phyloP scores from a whole-genome alignment of 2,113 vertebrate species.

The Callopanchax toddi region DNA sequence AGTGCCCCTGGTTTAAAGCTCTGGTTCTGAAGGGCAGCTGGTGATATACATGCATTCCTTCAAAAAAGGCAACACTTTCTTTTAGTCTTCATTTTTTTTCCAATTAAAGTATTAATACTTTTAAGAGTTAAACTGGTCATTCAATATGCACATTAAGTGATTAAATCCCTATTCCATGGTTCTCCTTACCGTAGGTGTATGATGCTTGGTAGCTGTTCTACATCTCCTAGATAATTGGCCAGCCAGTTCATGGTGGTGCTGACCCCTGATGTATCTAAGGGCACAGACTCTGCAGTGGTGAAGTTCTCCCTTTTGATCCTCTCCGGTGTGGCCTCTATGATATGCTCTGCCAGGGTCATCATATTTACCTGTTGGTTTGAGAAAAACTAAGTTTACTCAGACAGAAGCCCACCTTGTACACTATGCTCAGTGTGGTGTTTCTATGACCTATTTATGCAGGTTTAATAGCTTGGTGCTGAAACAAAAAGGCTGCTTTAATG shows the following conservation, averaged over 20 bases:
- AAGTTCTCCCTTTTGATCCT: constrained; percentile 97
- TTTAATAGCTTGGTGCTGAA: constrained; percentile 19
- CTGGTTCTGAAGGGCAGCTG: too few species aligned
- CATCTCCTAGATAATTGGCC: constrained; percentile 96
- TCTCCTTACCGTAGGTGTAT: constrained; percentile 88
- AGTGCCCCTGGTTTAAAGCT: too few species aligned
- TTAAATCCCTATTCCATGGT: background rate
- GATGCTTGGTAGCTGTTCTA: constrained; percentile 91
- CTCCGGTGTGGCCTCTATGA: constrained; percentile 97
- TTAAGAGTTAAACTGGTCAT: too few species aligned
- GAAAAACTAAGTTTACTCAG: constrained; percentile 25
- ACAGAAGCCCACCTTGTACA: background rate
- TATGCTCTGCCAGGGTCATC: constrained; percentile 98
- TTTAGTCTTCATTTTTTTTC: too few species aligned
- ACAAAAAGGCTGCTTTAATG: constrained; percentile 3
- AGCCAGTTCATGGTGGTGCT: constrained; percentile 99
- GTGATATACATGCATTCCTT: too few species aligned
- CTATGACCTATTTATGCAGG: background rate
- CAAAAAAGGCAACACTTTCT: too few species aligned
- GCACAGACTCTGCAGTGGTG: constrained; percentile 81
- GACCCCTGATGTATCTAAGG: constrained; percentile 85
- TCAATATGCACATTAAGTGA: too few species aligned
- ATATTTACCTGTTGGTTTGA: constrained; percentile 86
- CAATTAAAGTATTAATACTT: too few species aligned
- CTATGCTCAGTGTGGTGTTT: background rate